Base-by-base conservation (phyloP, 2,888 invertebrate species). In the Pteria penguin region DNA sequence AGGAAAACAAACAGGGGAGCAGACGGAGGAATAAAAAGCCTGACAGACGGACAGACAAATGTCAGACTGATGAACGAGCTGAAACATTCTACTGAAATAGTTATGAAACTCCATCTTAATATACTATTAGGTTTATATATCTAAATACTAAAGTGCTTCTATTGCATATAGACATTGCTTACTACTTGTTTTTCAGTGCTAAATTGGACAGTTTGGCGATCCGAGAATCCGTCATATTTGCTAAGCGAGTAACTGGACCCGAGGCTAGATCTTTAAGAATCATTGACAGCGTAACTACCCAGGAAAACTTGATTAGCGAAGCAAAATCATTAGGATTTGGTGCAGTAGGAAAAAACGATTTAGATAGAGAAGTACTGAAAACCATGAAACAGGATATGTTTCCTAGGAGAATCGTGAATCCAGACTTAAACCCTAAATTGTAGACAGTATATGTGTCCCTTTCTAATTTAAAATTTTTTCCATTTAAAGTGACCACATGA, bases 311-410 rank as follows among this genome's bases (percentile, higher is more conserved):
- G 29, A 60, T 82, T 32, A 24, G 33, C n/a, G 74, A 75, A 52
- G 75, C 82, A 4, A 77, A 69, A 52, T 55, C 62, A 26, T n/a
- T 68, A 14, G 68, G 68, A 24, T 63, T 74, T 18, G 29, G 45
- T 11, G 80, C 76, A 2, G 72, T 83, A 0, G 84, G 84, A 24
- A 65, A 66, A n/a, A 71, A 79, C 18, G 81, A 79, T 5, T 72
- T 84, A 14, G 80, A 79, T 18, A 62, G 84, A 29, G 57, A 62
- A 11, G 74, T 70, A 22, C n/a, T 86, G 0, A 65, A 65, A 18
- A 62, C 29, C 5, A 84, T 81, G 81, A 86, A 86, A 63, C 79
- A 76, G 62, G 82, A 84, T 63, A 71, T 84, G 55, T 83, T 82
- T 29, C 66, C 66, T 2, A 54, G 71, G 18, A 52, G 18, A 0